Evolutionary conservation across 2,888 invertebrate genomes (phyloP).

Genomic region (Oithona nana): DNA sequence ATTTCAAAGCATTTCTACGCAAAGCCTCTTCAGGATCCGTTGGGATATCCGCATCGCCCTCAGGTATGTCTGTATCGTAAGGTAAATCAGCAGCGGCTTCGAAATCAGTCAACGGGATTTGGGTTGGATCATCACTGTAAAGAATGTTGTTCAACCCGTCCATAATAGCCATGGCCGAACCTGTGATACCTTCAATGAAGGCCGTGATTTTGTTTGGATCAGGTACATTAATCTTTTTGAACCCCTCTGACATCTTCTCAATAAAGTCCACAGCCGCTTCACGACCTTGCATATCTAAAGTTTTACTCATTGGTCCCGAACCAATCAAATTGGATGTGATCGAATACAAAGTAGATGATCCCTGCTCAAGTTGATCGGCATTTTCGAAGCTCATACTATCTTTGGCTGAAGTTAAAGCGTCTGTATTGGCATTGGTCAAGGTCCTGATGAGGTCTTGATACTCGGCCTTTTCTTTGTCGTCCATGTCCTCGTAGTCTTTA

Average conservation of each 20-base stretch:
- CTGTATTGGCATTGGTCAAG: conserved; percentile 3
- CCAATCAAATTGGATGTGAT: conserved; percentile 1
- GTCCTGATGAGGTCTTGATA: neutral
- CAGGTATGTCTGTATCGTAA: conserved; percentile 15
- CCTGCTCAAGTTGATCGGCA: conserved; percentile 9
- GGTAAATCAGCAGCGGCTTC: conserved; percentile 4
- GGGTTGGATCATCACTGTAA: conserved; percentile 11
- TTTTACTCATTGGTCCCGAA: neutral
- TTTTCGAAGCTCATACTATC: neutral
- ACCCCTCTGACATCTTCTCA: conserved; percentile 10
- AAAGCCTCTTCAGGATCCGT: conserved; percentile 3
- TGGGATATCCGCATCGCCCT: conserved; percentile 15
- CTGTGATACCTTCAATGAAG: conserved; percentile 8
- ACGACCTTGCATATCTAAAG: conserved; percentile 14
- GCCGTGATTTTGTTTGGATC: conserved; percentile 10
- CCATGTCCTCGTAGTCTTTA: neutral
- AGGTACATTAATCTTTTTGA: neutral
- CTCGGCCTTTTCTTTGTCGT: neutral
- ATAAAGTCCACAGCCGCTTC: conserved; percentile 9
- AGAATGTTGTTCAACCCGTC: conserved; percentile 9
- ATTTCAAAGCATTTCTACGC: neutral
- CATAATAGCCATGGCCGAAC: conserved; percentile 1
- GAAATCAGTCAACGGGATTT: conserved; percentile 11
- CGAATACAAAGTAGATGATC: conserved; percentile 7
- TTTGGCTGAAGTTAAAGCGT: neutral